Percentiles rank a stretch among this genome's conserved stretches.
Evolutionary conservation across 2,113 vertebrate species (phyloP).

Genomic region (Myotis brandtii): DNA sequence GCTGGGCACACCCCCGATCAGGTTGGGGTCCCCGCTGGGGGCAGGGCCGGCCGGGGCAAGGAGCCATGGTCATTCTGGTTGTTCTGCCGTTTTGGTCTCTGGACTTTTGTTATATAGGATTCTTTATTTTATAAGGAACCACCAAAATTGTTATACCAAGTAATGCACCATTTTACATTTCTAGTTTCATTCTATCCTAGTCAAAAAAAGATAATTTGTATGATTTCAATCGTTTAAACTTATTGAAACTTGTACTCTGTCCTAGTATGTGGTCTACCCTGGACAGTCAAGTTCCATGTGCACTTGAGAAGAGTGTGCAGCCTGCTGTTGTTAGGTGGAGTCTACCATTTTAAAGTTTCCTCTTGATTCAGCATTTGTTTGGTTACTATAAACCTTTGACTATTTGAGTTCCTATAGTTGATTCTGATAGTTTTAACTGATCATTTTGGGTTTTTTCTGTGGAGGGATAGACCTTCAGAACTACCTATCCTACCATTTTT

Average conservation of each 20-base stretch:
- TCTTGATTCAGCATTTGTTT: neutral
- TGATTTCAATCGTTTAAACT: neutral
- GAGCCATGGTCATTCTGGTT: no score
- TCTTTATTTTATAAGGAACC: constrained; percentile 33
- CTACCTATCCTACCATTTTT: neutral
- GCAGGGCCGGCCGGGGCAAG: no score
- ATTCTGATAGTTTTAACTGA: neutral
- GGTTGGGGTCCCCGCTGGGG: no score
- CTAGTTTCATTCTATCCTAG: neutral
- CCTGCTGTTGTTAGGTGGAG: neutral
- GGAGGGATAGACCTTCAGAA: neutral
- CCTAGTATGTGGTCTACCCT: neutral
- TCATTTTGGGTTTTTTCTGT: neutral
- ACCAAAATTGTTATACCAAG: neutral
- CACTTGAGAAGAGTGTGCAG: neutral
- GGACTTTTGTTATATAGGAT: neutral
- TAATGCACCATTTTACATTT: neutral
- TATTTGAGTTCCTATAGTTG: neutral
- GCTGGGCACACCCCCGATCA: no score
- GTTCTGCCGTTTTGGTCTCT: no score
- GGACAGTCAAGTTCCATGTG: neutral
- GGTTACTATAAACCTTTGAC: neutral
- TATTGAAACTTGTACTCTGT: neutral
- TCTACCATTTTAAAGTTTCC: neutral
- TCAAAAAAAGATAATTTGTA: neutral